Conservation (phyloP, 2,797 vertebrate species). For the Eospalax fontanierii region DNA sequence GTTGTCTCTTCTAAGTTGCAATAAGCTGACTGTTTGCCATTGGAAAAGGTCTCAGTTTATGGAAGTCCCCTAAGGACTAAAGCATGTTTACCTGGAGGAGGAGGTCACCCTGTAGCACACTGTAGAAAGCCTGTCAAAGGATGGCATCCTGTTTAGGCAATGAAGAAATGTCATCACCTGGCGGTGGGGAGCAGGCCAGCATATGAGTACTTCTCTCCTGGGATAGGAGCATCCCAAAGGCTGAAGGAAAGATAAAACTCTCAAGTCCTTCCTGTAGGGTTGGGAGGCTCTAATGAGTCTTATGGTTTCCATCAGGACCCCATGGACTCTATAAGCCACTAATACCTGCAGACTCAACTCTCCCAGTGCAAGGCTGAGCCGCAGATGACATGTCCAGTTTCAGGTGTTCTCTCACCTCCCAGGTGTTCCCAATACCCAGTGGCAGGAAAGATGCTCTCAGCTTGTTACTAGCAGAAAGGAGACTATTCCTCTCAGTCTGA, state of each 20-base stretch:
- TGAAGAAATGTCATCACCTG: background rate
- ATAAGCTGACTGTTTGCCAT: background rate
- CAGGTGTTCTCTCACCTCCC: too few relatives aligned
- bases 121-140: background rate
- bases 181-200: rapidly evolving
- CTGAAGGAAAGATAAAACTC: rapidly evolving
- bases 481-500: conserved; percentile 10
- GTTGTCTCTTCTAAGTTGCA: background rate
- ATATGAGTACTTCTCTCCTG: rapidly evolving
- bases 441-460: rapidly evolving
- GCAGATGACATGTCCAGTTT: too few relatives aligned
- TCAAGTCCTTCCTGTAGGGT: too few relatives aligned
- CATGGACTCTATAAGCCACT: too few relatives aligned
- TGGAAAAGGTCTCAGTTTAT: background rate
- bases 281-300: too few relatives aligned
- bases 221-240: background rate
- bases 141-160: rapidly evolving
- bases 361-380: too few relatives aligned
- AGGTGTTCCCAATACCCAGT: conserved; percentile 67
- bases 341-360: too few relatives aligned
- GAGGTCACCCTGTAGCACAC: too few relatives aligned
- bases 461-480: conserved; percentile 41
- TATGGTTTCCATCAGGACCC: too few relatives aligned
- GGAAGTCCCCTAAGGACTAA: background rate
- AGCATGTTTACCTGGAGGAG: too few relatives aligned